Evolutionary conservation across 2,888 invertebrate species (phyloP).

Genomic region (Drosophila bunnanda): DNA sequence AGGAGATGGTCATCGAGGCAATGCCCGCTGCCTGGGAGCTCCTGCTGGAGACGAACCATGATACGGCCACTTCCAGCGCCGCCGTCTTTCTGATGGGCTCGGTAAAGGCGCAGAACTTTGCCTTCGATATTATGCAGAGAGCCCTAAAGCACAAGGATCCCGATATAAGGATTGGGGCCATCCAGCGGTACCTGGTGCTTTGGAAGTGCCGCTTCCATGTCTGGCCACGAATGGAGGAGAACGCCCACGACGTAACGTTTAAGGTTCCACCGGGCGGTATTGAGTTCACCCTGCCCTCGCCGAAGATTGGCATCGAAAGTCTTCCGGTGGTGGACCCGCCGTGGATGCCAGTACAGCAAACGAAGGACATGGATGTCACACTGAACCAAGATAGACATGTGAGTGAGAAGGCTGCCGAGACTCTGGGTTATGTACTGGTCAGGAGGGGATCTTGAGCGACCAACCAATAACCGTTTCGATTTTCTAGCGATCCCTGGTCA

Average conservation of each 20-base stretch:
- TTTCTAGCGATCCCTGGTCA: slow-evolving; percentile 94
- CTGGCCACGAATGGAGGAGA: slow-evolving; percentile 99
- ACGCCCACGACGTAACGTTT: slow-evolving; percentile 94
- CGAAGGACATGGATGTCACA: slow-evolving; percentile 99
- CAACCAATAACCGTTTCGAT: neutral
- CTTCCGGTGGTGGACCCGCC: slow-evolving; percentile 98
- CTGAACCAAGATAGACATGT: slow-evolving; percentile 98
- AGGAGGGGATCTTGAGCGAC: slow-evolving; percentile 1
- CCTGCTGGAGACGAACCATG: slow-evolving; percentile 94
- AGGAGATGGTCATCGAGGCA: slow-evolving; percentile 94
- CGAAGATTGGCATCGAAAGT: slow-evolving; percentile 98
- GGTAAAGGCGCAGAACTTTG: slow-evolving; percentile 95
- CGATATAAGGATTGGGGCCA: slow-evolving; percentile 92
- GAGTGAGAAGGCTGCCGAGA: slow-evolving; percentile 83
- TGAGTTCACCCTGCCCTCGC: slow-evolving; percentile 99
- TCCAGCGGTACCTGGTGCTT: slow-evolving; percentile 94
- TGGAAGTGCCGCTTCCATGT: slow-evolving; percentile 99
- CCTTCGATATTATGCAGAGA: slow-evolving; percentile 94
- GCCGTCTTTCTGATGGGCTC: slow-evolving; percentile 96
- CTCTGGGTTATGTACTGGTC: slow-evolving; percentile 31
- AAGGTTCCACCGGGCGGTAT: slow-evolving; percentile 99
- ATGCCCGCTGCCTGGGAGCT: slow-evolving; percentile 98
- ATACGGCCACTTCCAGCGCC: slow-evolving; percentile 93
- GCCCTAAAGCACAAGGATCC: slow-evolving; percentile 94
- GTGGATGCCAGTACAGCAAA: slow-evolving; percentile 99